Evolutionary conservation across 2,797 vertebrate genomes (phyloP).

Genomic region (Liparis tanakae): DNA sequence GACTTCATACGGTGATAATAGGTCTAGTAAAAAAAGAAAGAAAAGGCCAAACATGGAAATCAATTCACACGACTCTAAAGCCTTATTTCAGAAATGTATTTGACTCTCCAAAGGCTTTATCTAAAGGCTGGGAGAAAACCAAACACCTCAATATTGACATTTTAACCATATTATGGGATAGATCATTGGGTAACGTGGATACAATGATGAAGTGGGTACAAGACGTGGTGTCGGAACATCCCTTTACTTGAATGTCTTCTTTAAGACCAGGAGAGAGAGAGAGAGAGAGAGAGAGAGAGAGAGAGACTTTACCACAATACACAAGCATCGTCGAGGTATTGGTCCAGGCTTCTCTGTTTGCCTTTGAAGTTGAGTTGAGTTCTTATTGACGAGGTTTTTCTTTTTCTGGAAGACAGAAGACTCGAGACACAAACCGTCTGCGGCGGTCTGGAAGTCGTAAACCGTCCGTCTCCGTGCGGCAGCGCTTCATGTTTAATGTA

Average conservation of each 20-base stretch:
- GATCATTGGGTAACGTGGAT: neutral
- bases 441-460: conserved; percentile 38
- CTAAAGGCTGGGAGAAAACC: neutral
- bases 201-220: neutral
- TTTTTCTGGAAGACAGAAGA: conserved; percentile 24
- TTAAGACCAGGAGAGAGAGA: no score
- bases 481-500: conserved; percentile 69
- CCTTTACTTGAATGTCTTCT: no score
- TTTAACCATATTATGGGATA: no score
- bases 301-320: neutral
- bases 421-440: conserved; percentile 18
- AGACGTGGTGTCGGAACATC: neutral
- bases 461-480: conserved; percentile 56
- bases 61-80: no score
- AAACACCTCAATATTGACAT: no score
- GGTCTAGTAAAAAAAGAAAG: neutral
- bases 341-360: conserved; percentile 2
- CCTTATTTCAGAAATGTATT: no score
- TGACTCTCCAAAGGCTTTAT: neutral
- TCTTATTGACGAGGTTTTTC: neutral
- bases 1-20: neutral
- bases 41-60: neutral
- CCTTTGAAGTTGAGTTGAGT: neutral
- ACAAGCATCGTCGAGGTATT: neutral
- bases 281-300: no score